Conservation (phyloP, 2,888 invertebrate species). For the Tridacna gigas region DNA sequence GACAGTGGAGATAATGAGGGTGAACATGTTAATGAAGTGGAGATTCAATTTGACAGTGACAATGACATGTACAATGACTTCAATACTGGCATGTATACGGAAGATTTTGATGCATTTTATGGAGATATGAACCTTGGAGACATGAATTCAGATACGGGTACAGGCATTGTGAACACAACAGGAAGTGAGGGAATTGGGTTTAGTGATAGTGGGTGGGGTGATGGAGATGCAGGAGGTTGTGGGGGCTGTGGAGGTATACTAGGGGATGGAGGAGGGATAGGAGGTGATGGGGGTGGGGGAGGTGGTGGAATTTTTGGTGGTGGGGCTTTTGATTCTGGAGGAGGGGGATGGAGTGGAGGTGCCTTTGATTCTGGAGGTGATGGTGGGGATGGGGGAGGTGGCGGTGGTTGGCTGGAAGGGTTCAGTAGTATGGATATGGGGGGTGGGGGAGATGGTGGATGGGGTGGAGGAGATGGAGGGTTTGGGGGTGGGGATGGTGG, state of each 20-base stretch:
- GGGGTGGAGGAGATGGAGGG: conserved; percentile 38
- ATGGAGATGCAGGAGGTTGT: conserved; percentile 50
- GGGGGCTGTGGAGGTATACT: conserved; percentile 24
- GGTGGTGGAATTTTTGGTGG: conserved; percentile 48
- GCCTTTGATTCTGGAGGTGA: conserved; percentile 43
- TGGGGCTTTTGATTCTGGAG: conserved; percentile 46
- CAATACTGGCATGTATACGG: conserved; percentile 43
- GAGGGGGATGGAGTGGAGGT: conserved; percentile 45
- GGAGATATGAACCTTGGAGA: conserved; percentile 63
- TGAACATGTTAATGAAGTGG: conserved; percentile 32
- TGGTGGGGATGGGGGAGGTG: conserved; percentile 23
- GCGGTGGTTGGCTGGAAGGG: conserved; percentile 22
- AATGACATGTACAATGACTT: conserved; percentile 49
- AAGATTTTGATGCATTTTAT: conserved; percentile 56
- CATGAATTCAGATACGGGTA: conserved; percentile 57
- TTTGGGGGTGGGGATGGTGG: conserved; percentile 49
- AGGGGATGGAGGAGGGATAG: conserved; percentile 28
- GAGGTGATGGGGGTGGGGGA: conserved; percentile 50
- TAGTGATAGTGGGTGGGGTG: conserved; percentile 33
- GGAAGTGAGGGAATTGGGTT: conserved; percentile 43
- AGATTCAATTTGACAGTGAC: neutral
- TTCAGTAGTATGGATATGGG: conserved; percentile 9
- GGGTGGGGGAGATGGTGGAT: conserved; percentile 36
- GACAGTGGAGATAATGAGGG: conserved; percentile 36
- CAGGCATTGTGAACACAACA: conserved; percentile 30